Conservation (phyloP, 1,140 invertebrate species). For the Bradysia coprophila region DNA sequence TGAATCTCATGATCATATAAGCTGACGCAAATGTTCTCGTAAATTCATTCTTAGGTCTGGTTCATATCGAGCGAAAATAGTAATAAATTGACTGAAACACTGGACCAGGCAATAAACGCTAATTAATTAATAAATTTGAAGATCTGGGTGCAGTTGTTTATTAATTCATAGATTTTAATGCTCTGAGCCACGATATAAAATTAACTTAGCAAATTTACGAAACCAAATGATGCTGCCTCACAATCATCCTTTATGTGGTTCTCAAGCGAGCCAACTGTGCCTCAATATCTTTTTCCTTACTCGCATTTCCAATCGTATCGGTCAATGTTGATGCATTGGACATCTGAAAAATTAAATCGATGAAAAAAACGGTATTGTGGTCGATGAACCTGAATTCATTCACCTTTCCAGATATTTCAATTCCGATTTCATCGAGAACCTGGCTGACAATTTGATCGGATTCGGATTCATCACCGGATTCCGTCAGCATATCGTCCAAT, state of each 20-base stretch:
- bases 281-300: conserved; percentile 53
- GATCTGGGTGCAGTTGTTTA: no score
- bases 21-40: no score
- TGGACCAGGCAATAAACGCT: no score
- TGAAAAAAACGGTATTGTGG: conserved; percentile 2
- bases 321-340: conserved; percentile 41
- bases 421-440: conserved; percentile 89
- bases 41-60: no score
- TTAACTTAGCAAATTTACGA: no score
- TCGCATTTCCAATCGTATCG: conserved; percentile 35
- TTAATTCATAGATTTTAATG: no score
- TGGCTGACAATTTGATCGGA: conserved; percentile 67
- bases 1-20: no score
- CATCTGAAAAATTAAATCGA: conserved; percentile 27
- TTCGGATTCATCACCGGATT: conserved; percentile 82
- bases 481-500: conserved; percentile 72
- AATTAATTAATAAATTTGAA: no score
- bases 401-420: conserved; percentile 81
- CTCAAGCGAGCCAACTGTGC: conserved; percentile 55
- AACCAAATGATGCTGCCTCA: no score
- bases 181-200: no score
- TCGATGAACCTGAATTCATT: conserved; percentile 5
- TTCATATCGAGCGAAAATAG: no score
- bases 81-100: no score
- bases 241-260: conserved; percentile 28